Conservation (phyloP, 2,888 invertebrate species). For the Lasioglossum morio region DNA sequence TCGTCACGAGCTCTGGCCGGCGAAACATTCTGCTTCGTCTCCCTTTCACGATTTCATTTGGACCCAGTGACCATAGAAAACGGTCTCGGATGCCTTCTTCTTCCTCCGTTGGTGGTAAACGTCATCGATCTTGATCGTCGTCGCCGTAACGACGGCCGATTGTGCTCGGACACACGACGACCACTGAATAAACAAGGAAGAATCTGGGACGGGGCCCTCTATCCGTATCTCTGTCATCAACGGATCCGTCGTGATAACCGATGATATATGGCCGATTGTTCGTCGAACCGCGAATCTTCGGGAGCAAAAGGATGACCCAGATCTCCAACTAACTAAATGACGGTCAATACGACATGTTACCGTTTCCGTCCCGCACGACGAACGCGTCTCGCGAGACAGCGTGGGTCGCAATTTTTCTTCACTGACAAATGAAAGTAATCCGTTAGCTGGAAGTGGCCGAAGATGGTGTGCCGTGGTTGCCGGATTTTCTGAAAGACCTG, state of each 20-base stretch:
- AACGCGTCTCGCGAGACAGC: not conserved
- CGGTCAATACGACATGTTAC: slow-evolving; percentile 39
- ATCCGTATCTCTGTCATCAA: slow-evolving; percentile 52
- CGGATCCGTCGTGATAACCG: slow-evolving; percentile 54
- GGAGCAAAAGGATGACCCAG: slow-evolving; percentile 43
- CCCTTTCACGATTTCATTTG: slow-evolving; percentile 12
- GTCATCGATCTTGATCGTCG: slow-evolving; percentile 54
- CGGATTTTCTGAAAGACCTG: not conserved
- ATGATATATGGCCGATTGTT: slow-evolving; percentile 63
- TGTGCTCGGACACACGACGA: slow-evolving; percentile 39
- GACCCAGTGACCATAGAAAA: slow-evolving; percentile 27
- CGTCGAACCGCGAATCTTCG: slow-evolving; percentile 36
- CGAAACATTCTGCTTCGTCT: slow-evolving; percentile 12
- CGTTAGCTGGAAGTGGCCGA: not conserved
- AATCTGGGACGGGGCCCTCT: slow-evolving; percentile 50
- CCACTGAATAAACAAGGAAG: slow-evolving; percentile 40
- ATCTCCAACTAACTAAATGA: slow-evolving; percentile 25
- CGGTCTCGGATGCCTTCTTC: slow-evolving; percentile 29
- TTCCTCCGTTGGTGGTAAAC: not conserved
- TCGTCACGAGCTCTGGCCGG: slow-evolving; percentile 16
- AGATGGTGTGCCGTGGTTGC: not conserved
- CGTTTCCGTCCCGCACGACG: slow-evolving; percentile 19
- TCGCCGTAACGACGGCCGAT: slow-evolving; percentile 57
- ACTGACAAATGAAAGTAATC: slow-evolving; percentile 44
- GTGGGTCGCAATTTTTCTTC: slow-evolving; percentile 42